Evolutionary conservation across 2,797 vertebrate species (phyloP).

Genomic region (Lepus oiostolus): DNA sequence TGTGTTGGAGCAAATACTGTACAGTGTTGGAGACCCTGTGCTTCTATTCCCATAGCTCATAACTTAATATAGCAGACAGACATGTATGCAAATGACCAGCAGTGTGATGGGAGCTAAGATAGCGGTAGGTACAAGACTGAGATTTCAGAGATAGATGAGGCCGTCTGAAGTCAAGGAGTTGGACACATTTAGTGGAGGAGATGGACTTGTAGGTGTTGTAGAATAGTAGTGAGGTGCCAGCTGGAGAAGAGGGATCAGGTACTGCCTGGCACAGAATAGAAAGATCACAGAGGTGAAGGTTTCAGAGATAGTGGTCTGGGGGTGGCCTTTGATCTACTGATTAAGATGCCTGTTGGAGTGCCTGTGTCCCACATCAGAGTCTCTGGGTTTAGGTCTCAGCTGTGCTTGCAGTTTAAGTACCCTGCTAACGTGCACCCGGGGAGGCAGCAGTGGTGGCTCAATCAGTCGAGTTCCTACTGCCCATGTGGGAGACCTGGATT

Average conservation of each 20-base stretch:
- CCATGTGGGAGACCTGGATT: too few relatives aligned
- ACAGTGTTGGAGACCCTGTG: background rate
- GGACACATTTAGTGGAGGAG: background rate
- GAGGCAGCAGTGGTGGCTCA: too few relatives aligned
- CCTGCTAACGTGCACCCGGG: too few relatives aligned
- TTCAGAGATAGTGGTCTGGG: background rate
- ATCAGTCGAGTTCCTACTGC: too few relatives aligned
- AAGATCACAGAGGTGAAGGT: background rate
- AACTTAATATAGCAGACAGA: background rate
- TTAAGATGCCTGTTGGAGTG: too few relatives aligned
- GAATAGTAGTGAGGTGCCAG: background rate
- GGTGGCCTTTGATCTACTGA: too few relatives aligned
- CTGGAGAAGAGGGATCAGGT: background rate
- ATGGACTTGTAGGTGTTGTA: background rate
- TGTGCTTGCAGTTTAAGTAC: too few relatives aligned
- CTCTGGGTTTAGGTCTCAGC: too few relatives aligned
- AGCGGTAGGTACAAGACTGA: background rate
- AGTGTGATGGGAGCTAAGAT: background rate
- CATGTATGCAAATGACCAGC: background rate
- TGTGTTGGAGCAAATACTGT: background rate
- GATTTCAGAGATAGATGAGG: background rate
- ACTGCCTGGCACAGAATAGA: background rate
- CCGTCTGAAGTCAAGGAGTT: background rate
- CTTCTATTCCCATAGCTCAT: background rate
- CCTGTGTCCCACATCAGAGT: too few relatives aligned